Conservation (phyloP, 2,113 vertebrate species). For the Periophthalmus modestus region DNA sequence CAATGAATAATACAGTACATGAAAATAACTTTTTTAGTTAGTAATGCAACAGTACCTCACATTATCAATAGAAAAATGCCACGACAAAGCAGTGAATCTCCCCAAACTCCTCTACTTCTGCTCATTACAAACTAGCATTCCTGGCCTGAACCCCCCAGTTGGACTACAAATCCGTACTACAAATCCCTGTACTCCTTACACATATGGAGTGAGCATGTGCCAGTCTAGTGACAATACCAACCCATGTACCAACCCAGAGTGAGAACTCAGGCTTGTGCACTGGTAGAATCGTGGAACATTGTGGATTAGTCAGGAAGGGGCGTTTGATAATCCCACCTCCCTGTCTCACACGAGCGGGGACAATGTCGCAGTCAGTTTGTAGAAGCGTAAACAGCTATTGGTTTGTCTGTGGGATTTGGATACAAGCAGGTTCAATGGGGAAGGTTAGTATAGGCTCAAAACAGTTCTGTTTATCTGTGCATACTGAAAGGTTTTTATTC, state of each 20-base stretch:
- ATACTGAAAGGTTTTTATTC: no score
- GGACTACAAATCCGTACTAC: not conserved
- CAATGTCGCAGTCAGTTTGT: not conserved
- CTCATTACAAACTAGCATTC: not conserved
- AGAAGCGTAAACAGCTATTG: not conserved
- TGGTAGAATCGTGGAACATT: constrained; percentile 12
- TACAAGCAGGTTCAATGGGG: not conserved
- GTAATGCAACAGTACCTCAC: no score
- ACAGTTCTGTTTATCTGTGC: no score
- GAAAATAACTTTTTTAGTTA: no score
- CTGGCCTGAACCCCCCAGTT: constrained; percentile 1
- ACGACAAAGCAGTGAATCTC: not conserved
- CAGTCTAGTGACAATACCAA: constrained; percentile 11
- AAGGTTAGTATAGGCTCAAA: not conserved
- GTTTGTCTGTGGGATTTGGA: not conserved
- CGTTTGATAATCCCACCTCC: constrained; percentile 25
- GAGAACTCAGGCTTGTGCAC: constrained; percentile 13
- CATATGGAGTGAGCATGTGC: constrained; percentile 9
- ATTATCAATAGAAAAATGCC: not conserved
- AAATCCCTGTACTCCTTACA: not conserved
- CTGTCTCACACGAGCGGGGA: not conserved
- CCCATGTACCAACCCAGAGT: constrained; percentile 14
- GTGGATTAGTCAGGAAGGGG: constrained; percentile 41
- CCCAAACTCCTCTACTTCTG: not conserved
- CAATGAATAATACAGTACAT: no score